Evolutionary conservation across 2,113 vertebrate species (phyloP).

Genomic region (Taurulus bubalis): DNA sequence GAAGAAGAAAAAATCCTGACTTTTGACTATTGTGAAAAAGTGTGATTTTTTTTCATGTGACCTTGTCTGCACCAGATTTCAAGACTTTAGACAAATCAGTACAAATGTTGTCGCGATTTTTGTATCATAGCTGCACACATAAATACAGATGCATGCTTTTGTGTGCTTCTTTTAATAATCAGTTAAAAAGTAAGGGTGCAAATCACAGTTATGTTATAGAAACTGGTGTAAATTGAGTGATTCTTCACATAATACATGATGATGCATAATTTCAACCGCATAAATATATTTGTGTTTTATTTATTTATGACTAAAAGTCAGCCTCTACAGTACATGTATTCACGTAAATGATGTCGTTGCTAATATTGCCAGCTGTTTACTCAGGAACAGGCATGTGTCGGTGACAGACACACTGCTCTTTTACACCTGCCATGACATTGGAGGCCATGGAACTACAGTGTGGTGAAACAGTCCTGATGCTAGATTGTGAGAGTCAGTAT

Average conservation of each 20-base stretch:
- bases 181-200: background rate
- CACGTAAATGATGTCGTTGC: background rate
- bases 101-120: background rate
- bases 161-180: background rate
- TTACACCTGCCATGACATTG: conserved; percentile 78
- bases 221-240: background rate
- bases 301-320: background rate
- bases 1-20: too few species aligned
- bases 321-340: background rate
- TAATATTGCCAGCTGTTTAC: background rate
- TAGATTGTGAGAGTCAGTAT: conserved; percentile 82
- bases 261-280: background rate
- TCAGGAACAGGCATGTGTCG: background rate
- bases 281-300: background rate
- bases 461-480: conserved; percentile 79
- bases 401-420: conserved; percentile 67
- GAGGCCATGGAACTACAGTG: conserved; percentile 77
- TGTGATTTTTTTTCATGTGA: too few species aligned
- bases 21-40: too few species aligned
- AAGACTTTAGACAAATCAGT: background rate
- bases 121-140: background rate
- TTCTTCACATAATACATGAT: too few species aligned
- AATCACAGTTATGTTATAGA: too few species aligned
- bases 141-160: background rate
- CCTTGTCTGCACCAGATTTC: too few species aligned